phyloP scores from a whole-genome alignment of 2,113 vertebrate species.

The Polyodon spathula region DNA sequence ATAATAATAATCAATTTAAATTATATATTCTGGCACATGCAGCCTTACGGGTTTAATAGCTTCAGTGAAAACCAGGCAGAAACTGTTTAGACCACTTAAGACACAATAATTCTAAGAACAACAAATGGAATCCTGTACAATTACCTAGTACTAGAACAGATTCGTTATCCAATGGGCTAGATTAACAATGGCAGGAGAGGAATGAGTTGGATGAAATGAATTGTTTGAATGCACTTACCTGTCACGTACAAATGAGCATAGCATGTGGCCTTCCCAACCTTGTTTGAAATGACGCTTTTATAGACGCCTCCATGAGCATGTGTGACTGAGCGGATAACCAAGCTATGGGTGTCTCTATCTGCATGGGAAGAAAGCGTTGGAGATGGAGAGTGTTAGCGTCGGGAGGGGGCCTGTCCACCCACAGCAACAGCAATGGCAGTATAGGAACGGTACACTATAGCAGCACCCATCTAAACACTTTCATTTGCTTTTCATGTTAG shows the following conservation, averaged over 20 bases:
- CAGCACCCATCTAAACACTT: no score
- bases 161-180: neutral
- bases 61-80: no score
- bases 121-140: no score
- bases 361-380: constrained; percentile 16
- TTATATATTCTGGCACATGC: no score
- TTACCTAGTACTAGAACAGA: neutral
- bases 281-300: constrained; percentile 95
- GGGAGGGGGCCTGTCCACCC: neutral
- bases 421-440: no score
- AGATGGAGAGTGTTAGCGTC: constrained; percentile 23
- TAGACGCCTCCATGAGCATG: constrained; percentile 87
- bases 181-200: neutral
- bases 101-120: no score
- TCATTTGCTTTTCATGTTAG: no score
- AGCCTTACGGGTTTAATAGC: no score
- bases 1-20: no score
- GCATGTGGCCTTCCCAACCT: constrained; percentile 92
- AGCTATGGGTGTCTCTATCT: constrained; percentile 88
- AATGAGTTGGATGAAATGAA: neutral
- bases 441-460: no score
- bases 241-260: constrained; percentile 92
- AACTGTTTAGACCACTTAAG: no score
- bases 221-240: constrained; percentile 52
- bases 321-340: constrained; percentile 75